These are phyloP conservation scores for Lophius americanus DNA, from an alignment of 2,797 vertebrate genomes.

Conservation along the genomic window DNA sequence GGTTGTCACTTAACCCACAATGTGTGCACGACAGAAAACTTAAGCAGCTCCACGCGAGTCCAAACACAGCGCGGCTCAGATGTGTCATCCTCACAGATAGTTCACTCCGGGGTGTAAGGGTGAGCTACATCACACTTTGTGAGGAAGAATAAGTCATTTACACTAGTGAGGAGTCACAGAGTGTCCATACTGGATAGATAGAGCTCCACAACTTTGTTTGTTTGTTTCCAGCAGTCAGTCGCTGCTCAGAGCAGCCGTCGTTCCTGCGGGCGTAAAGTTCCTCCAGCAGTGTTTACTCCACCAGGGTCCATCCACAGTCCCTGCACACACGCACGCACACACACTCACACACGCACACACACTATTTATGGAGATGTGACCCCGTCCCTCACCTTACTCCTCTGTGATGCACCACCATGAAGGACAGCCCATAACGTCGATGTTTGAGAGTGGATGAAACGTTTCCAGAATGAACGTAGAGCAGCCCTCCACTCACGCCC, in stretches of 20 bases:
- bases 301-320: constrained; percentile 66
- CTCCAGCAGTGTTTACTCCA: constrained; percentile 51
- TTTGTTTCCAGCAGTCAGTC: constrained; percentile 5
- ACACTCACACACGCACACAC: constrained; percentile 19
- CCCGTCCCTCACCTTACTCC: constrained; percentile 76
- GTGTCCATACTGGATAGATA: constrained; percentile 48
- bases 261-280: constrained; percentile 41
- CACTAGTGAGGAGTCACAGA: constrained; percentile 48
- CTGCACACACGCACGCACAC: constrained; percentile 29
- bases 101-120: constrained; percentile 53
- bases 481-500: constrained; percentile 45
- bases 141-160: constrained; percentile 14
- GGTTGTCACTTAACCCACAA: constrained; percentile 92
- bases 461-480: constrained; percentile 47
- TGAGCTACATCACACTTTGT: constrained; percentile 72
- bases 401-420: constrained; percentile 57
- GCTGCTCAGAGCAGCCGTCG: constrained; percentile 45
- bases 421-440: constrained; percentile 74
- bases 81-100: constrained; percentile 75
- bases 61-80: constrained; percentile 83
- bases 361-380: constrained; percentile 74
- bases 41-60: constrained; percentile 92
- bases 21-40: constrained; percentile 87
- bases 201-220: constrained; percentile 27
- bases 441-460: constrained; percentile 60